These are phyloP conservation scores for Nannobrachium achirus DNA, from an alignment of 2,113 vertebrate genomes.

Conservation along the genomic window DNA sequence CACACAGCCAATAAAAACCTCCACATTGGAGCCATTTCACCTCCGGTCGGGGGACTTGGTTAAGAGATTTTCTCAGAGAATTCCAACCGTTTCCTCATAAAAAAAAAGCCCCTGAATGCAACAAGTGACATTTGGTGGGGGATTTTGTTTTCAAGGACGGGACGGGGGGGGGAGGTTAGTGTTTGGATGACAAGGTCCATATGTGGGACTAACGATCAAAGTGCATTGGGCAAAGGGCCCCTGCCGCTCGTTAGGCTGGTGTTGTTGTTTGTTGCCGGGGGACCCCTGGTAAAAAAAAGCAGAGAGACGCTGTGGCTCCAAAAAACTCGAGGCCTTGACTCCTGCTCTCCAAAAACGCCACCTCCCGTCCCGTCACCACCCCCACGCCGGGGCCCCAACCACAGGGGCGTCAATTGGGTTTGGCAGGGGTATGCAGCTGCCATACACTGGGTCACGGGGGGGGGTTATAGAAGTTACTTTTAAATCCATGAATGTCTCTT, in stretches of 20 bases:
- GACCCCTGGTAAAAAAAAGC: constrained; percentile 58
- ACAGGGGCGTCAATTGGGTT: constrained; percentile 35
- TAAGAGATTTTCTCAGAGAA: constrained; percentile 11
- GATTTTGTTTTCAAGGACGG: constrained; percentile 9
- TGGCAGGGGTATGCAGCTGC: no score
- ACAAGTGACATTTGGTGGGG: constrained; percentile 54
- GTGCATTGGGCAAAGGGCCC: constrained; percentile 37
- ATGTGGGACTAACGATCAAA: constrained; percentile 76
- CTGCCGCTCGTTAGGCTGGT: constrained; percentile 56
- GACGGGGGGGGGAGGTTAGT: constrained; percentile 27
- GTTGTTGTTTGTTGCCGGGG: constrained; percentile 69
- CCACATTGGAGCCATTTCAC: constrained; percentile 18
- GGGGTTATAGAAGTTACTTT: no score
- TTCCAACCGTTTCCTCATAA: constrained; percentile 45
- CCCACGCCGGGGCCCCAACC: no score
- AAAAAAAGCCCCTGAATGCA: constrained; percentile 32
- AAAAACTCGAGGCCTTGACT: constrained; percentile 39
- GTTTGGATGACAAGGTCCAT: constrained; percentile 68
- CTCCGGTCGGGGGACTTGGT: background rate
- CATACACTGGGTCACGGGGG: no score
- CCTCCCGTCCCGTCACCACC: constrained; percentile 22
- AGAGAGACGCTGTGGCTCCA: constrained; percentile 74
- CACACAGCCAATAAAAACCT: constrained; percentile 15
- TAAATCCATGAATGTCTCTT: no score
- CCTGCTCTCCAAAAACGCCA: constrained; percentile 16